Evolutionary conservation across 2,888 invertebrate genomes (phyloP).

Genomic region (Leistus spinibarbis): DNA sequence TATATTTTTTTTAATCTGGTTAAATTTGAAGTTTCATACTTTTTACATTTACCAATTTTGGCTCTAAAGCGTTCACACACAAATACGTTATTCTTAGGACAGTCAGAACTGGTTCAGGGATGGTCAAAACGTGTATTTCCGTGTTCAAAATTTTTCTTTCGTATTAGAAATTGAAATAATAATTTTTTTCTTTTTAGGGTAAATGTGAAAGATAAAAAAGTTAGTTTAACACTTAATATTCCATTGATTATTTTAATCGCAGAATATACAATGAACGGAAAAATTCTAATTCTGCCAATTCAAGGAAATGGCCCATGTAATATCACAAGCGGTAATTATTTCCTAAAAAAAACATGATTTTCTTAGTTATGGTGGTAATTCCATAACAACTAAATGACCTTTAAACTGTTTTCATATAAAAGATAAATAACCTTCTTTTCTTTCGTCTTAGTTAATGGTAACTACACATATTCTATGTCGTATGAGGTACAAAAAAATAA

Average conservation of each 20-base stretch:
- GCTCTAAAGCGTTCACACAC: too few species aligned
- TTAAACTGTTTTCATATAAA: background rate
- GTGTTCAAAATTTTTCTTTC: too few species aligned
- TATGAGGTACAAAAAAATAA: constrained; percentile 45
- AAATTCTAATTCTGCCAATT: constrained; percentile 49
- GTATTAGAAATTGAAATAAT: background rate
- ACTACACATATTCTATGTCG: constrained; percentile 46
- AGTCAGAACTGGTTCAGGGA: too few species aligned
- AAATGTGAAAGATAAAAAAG: constrained; percentile 41
- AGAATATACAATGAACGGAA: constrained; percentile 50
- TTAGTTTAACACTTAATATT: constrained; percentile 41
- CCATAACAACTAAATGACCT: too few species aligned
- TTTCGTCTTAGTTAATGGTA: constrained; percentile 39
- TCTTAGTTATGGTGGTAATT: too few species aligned
- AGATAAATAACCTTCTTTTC: background rate
- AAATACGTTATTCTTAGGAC: too few species aligned
- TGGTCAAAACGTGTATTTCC: too few species aligned
- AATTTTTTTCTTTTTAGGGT: constrained; percentile 41
- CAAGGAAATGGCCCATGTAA: constrained; percentile 50
- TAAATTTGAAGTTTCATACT: background rate
- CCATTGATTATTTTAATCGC: constrained; percentile 44
- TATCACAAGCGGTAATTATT: constrained; percentile 48
- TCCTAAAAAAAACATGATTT: too few species aligned
- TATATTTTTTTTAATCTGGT: background rate
- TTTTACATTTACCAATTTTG: too few species aligned